phyloP scores from a whole-genome alignment of 2,113 vertebrate species.

The Aphelocoma coerulescens region DNA sequence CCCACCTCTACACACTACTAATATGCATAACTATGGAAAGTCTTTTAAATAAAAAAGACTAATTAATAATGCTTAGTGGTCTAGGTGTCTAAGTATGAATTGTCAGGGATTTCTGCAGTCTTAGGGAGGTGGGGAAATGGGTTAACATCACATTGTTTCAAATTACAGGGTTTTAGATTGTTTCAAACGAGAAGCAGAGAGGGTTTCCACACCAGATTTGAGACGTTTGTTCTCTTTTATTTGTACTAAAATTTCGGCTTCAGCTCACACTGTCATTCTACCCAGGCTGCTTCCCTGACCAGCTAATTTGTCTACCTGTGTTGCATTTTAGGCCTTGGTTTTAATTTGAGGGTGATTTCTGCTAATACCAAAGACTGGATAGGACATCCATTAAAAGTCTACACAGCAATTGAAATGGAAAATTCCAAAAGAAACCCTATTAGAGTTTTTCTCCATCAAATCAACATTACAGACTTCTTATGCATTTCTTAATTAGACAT shows the following conservation, averaged over 20 bases:
- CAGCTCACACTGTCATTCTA: slow-evolving; percentile 31
- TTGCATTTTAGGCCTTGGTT: slow-evolving; percentile 45
- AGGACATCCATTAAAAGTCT: slow-evolving; percentile 53
- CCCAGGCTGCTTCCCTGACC: neutral
- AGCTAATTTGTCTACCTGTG: slow-evolving; percentile 59
- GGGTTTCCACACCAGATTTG: neutral
- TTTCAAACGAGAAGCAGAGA: neutral
- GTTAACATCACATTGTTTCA: slow-evolving; percentile 6
- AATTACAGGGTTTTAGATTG: neutral
- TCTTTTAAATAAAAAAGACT: neutral
- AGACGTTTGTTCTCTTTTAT: slow-evolving; percentile 2
- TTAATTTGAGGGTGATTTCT: slow-evolving; percentile 59
- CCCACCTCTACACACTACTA: neutral
- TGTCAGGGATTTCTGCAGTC: neutral
- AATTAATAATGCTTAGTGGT: neutral
- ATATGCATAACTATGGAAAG: neutral
- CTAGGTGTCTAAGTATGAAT: neutral
- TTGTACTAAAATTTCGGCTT: neutral
- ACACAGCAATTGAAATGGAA: slow-evolving; percentile 52
- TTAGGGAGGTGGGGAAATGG: neutral
- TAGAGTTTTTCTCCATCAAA: slow-evolving; percentile 65
- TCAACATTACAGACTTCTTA: slow-evolving; percentile 69
- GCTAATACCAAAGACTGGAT: slow-evolving; percentile 23
- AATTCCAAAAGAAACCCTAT: slow-evolving; percentile 63
- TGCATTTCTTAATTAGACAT: slow-evolving; percentile 69